Conservation (phyloP, 2,888 invertebrate species). For the Sepiola atlantica region DNA sequence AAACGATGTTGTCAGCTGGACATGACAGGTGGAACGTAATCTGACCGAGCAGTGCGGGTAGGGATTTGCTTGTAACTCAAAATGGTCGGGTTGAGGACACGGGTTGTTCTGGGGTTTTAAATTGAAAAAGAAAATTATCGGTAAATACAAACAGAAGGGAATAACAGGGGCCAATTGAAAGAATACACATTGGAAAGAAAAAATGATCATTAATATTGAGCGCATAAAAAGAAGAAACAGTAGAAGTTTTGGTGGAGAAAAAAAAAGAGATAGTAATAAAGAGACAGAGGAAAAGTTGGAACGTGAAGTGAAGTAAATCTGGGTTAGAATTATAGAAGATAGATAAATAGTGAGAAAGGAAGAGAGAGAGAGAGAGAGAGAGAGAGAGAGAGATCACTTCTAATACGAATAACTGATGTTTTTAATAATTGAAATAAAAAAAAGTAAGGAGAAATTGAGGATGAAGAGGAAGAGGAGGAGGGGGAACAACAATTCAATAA, state of each 20-base stretch:
- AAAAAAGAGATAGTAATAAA: not conserved
- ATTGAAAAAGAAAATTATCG: not conserved
- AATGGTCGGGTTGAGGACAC: not conserved
- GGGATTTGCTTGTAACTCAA: not conserved
- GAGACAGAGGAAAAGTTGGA: not conserved
- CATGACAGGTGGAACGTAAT: not conserved
- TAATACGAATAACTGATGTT: too few relatives aligned
- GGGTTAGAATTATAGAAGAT: too few relatives aligned
- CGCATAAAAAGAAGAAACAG: not conserved
- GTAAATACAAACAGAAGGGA: not conserved
- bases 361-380: not conserved
- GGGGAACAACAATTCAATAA: too few relatives aligned
- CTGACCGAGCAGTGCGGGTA: not conserved
- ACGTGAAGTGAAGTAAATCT: accelerated
- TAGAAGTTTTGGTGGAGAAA: not conserved
- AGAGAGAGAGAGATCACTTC: not conserved
- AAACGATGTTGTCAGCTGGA: not conserved
- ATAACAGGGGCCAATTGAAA: not conserved
- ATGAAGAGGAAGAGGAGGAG: too few relatives aligned
- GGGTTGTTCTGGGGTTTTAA: not conserved
- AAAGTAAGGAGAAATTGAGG: too few relatives aligned
- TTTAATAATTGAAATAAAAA: too few relatives aligned
- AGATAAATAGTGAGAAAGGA: not conserved
- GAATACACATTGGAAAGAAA: too few relatives aligned
- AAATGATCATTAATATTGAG: too few relatives aligned